phyloP scores from a whole-genome alignment of 2,113 vertebrate species.

The Sus scrofa region T2T-Sscrofa CM000812.6:137944501-137945000 shows the following conservation, averaged over 20 bases:
- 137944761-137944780: neutral
- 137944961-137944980: neutral
- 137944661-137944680: neutral
- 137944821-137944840: conserved; percentile 26
- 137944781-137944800: neutral
- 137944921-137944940: neutral
- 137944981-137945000: neutral
- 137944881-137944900: neutral
- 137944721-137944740: neutral
- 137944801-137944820: conserved; percentile 1
- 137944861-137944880: neutral
- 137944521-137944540: neutral
- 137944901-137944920: conserved; percentile 29
- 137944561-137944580: neutral
- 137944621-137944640: neutral
- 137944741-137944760: conserved; percentile 35
- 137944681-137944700: neutral
- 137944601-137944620: neutral
- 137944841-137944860: conserved; percentile 16
- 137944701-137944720: conserved; percentile 42
- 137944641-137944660: neutral
- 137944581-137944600: neutral
- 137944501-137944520: neutral
- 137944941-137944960: neutral
- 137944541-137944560: no score